Evolutionary conservation across 2,113 vertebrate genomes (phyloP), one percentile per base, ranked within the genome.

Genomic region (Rattus rattus): DNA sequence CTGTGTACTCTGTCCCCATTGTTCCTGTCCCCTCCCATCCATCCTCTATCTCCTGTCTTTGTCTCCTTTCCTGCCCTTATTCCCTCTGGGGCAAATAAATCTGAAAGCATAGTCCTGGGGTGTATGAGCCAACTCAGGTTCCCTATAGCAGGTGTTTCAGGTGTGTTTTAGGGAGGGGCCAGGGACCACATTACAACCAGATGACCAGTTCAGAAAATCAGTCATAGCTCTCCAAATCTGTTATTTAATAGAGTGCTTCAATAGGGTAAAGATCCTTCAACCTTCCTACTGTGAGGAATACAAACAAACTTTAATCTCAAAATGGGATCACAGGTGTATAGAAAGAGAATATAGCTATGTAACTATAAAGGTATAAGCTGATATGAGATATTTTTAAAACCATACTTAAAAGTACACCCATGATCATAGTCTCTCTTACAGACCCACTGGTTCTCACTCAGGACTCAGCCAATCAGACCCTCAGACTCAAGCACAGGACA

Each of bases 351-450:
- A 81, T 10, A 73, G 43, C 80, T 85, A 43, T 39, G 17, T 3
- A 96, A n/a, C 54, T n/a, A 81, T n/a, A n/a, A 24, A 94, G 26
- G 16, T 13, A 73, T 97, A 61, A 54, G 12, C 10, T 83, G 83
- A 47, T 76, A 13, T 16, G 22, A 8, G 59, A 59, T 61, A 24
- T 39, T 65, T 26, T 79, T n/a, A 88, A 83, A 43, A 11, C 7
- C 36, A 56, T 20, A 83, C 7, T 39, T 26, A 84, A 63, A 84
- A 84, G 56, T 17, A 28, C 61, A 26, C 43, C 61, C 26, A 86
- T 86, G 61, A 86, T 17, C 26, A 67, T 17, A 22, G 11, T 3
- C 17, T 94, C 7, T 36, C 12, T 84, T 54, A 20, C 59, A 76
- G 81, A 85, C 47, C 49, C n/a, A 49, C 3, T 36, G 47, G 17